Evolutionary conservation across 2,888 invertebrate species (phyloP), one percentile per base, ranked within the genome.

Genomic region (Drosophila cognata): DNA sequence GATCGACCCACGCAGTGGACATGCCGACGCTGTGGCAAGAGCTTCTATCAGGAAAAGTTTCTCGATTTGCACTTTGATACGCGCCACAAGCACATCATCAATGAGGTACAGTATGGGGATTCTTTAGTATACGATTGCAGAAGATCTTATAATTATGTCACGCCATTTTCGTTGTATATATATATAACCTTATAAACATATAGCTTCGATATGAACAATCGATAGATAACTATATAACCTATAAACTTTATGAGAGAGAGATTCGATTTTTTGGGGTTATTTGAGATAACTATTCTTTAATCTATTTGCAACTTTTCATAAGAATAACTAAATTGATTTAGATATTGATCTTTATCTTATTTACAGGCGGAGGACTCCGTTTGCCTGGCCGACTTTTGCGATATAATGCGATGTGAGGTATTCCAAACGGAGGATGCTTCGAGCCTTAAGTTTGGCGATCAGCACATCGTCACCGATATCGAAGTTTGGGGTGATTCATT

Each of bases 361-460:
- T 35, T 73, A 18, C 91, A 98, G 98, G 97, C 96, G 65, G 97
- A 98, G 94, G 98, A 98, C 93, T 96, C 97, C 74, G 96, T 98
- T 89, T 98, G 98, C 93, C 95, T 98, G 90, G 97, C 98, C 60
- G 98, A 98, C 93, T 98, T 97, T 94, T 99, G 98, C 94, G 98
- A 98, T 94, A 97, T 98, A 88, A 98, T 98, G 96, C 95, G 98
- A 84, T 98, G 98, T 93, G 97, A 98, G 92, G 97, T 98, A 61
- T 94, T 98, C 84, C 94, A 96, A 79, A 95, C 96, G 72, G 96
- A 96, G 91, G 96, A 96, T 74, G 94, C 94, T 59, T 94, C 94
- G 59, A 94, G 94, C 73, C 89, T 94, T 48, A 93, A 95, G 88
- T 94, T 95, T 78, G 96, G 95, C 74, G 95, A 95, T 88, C 94